Evolutionary conservation across 2,888 invertebrate genomes (phyloP).

Genomic region (Andrena haemorrhoa): DNA sequence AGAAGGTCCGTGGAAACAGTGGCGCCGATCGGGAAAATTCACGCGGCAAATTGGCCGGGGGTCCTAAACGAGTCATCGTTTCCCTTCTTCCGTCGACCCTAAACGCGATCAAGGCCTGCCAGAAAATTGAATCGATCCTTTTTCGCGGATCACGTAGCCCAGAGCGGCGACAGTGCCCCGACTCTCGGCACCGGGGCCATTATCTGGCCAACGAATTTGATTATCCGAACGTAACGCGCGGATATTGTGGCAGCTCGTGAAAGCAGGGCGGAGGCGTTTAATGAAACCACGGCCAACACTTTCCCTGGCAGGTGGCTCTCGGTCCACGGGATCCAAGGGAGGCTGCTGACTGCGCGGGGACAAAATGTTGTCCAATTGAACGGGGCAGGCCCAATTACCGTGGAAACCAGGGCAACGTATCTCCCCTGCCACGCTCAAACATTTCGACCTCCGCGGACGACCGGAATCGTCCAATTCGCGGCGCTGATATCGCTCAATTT

Average conservation of each 20-base stretch:
- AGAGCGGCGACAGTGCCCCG: not conserved
- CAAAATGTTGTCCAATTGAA: constrained; percentile 27
- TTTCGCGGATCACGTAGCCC: not conserved
- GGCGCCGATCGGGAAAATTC: not conserved
- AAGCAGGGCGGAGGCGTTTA: constrained; percentile 22
- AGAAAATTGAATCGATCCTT: not conserved
- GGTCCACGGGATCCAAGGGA: not conserved
- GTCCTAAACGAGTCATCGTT: not conserved
- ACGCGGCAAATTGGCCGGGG: not conserved
- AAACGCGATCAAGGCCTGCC: not conserved
- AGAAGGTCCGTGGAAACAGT: not conserved
- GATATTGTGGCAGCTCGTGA: constrained; percentile 20
- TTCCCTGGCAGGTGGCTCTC: constrained; percentile 16
- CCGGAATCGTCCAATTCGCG: not conserved
- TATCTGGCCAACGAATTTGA: constrained; percentile 50
- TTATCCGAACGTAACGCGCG: constrained; percentile 34
- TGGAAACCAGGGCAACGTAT: constrained; percentile 71
- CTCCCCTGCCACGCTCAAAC: constrained; percentile 11
- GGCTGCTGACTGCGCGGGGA: not conserved
- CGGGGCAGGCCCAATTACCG: constrained; percentile 67
- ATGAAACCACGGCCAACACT: constrained; percentile 46
- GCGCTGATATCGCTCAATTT: not conserved
- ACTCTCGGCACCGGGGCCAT: constrained; percentile 8
- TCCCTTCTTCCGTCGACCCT: not conserved
- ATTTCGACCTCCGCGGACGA: not conserved